These are phyloP conservation scores for Cyclura pinguis DNA, from an alignment of 2,797 vertebrate genomes.

Conservation along the genomic window DNA sequence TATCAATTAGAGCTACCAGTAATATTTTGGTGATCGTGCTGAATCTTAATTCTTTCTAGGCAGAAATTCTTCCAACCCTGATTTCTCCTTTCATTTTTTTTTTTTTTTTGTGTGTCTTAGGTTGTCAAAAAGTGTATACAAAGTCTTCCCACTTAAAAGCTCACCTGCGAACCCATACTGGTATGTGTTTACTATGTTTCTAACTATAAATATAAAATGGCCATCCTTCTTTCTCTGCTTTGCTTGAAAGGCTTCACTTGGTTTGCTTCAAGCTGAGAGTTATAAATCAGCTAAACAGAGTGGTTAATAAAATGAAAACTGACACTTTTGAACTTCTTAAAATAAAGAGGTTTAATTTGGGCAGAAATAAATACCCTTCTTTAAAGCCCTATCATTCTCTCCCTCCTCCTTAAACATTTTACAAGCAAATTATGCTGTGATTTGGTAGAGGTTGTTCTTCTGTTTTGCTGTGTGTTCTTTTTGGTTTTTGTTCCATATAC, in stretches of 20 bases:
- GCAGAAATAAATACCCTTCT: constrained; percentile 14
- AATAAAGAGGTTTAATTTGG: constrained; percentile 37
- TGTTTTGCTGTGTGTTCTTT: background rate
- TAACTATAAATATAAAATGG: constrained; percentile 70
- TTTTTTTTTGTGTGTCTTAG: constrained; percentile 78
- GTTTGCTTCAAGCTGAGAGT: constrained; percentile 57
- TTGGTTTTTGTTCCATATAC: background rate
- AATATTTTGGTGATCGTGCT: background rate
- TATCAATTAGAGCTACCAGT: background rate
- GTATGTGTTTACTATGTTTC: constrained; percentile 83
- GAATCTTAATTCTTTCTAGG: constrained; percentile 28
- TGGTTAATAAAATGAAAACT: constrained; percentile 37
- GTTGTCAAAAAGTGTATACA: constrained; percentile 97
- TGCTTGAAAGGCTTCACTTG: constrained; percentile 52
- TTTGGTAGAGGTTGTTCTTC: background rate
- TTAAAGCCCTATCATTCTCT: constrained; percentile 17
- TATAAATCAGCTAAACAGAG: constrained; percentile 59
- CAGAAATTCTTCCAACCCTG: constrained; percentile 56
- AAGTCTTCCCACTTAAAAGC: constrained; percentile 99
- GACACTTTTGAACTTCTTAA: constrained; percentile 37
- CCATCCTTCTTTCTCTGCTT: constrained; percentile 66
- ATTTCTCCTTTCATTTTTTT: constrained; percentile 60
- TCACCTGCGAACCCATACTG: constrained; percentile 96
- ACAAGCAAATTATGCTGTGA: background rate
- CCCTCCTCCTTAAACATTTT: background rate